These are phyloP conservation scores for Petrolisthes cinctipes DNA, from an alignment of 2,888 invertebrate species.

Conservation along the genomic window DNA sequence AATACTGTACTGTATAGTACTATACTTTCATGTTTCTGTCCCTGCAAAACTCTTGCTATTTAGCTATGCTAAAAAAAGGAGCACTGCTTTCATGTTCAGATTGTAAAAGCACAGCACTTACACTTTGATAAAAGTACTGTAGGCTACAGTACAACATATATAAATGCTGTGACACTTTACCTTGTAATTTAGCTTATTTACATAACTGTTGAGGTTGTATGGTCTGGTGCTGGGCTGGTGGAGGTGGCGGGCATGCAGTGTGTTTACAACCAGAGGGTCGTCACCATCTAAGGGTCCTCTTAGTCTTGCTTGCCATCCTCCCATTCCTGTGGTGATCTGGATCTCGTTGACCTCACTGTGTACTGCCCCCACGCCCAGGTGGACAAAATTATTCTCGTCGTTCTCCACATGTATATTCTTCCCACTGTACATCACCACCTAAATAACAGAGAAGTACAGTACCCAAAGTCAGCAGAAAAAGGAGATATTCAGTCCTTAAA, in stretches of 20 bases:
- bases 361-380: conserved; percentile 39
- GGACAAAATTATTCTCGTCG: conserved; percentile 4
- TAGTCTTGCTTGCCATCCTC: conserved; percentile 37
- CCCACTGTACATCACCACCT: conserved; percentile 21
- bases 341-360: conserved; percentile 17
- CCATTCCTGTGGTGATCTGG: not conserved
- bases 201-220: conserved; percentile 36
- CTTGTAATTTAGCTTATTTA: conserved; percentile 40
- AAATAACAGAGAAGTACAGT: not conserved
- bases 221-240: conserved; percentile 35
- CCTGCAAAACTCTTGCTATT: too few species aligned
- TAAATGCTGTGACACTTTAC: not conserved
- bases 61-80: too few species aligned
- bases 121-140: not conserved
- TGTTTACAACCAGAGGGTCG: conserved; percentile 29
- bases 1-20: too few species aligned
- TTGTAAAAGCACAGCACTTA: not conserved
- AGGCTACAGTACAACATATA: too few species aligned
- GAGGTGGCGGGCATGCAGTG: conserved; percentile 17
- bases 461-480: too few species aligned
- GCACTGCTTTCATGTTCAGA: too few species aligned
- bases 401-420: conserved; percentile 26
- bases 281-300: conserved; percentile 36
- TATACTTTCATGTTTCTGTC: too few species aligned
- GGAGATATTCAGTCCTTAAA: too few species aligned